Evolutionary conservation across 1,140 invertebrate species (phyloP).

Genomic region (Papilio dardanus): DNA sequence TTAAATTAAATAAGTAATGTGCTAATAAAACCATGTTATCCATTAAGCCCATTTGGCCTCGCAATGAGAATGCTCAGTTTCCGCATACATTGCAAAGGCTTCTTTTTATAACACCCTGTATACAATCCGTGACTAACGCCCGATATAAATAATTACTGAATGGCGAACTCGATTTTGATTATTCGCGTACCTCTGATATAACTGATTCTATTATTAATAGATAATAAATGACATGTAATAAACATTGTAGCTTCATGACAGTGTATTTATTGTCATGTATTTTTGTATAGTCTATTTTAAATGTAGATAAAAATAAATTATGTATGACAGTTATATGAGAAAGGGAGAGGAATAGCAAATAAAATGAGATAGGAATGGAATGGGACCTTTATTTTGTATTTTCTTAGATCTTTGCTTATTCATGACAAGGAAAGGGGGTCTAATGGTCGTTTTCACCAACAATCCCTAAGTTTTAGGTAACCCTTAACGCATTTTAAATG

Average conservation of each 20-base stretch:
- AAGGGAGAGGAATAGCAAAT: no score
- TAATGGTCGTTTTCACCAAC: no score
- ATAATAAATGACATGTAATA: not conserved
- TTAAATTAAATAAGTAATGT: not conserved
- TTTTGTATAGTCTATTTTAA: not conserved
- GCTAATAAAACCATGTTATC: not conserved
- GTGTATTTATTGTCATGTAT: not conserved
- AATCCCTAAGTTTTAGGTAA: no score
- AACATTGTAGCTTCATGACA: not conserved
- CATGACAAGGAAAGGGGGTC: no score
- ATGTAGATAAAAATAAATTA: no score
- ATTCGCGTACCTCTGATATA: constrained; percentile 11
- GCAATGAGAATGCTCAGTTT: not conserved
- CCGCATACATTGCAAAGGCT: not conserved
- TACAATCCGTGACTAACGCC: not conserved
- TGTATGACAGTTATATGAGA: no score
- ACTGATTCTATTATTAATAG: not conserved
- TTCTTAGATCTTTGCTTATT: no score
- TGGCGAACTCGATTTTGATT: constrained; percentile 1
- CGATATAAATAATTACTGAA: constrained; percentile 16
- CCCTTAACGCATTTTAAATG: no score
- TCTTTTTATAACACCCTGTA: not conserved
- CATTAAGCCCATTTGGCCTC: not conserved
- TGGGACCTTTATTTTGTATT: no score
- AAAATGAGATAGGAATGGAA: no score